Conservation (phyloP, 1,140 invertebrate species). For the Nephotettix cincticeps region DNA sequence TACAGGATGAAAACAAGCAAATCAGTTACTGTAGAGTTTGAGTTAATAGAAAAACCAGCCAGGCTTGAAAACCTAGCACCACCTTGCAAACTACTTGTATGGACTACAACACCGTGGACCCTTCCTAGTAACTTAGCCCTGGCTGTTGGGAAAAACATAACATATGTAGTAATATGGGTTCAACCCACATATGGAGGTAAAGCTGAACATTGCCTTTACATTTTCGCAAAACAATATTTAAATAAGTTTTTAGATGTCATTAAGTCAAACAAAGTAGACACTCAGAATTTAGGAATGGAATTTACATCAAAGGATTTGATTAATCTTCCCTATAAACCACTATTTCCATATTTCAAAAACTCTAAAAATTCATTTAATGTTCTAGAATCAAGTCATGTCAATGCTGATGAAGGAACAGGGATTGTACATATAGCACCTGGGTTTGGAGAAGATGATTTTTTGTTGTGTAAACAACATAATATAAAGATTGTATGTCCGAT, state of each 20-base stretch:
- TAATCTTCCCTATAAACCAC: constrained; percentile 10
- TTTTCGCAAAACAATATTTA: background rate
- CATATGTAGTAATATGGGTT: constrained; percentile 61
- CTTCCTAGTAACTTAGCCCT: constrained; percentile 93
- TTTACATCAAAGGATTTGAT: background rate
- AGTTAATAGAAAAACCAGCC: background rate
- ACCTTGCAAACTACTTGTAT: constrained; percentile 70
- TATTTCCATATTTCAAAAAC: constrained; percentile 46
- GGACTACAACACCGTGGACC: constrained; percentile 99
- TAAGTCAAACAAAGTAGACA: background rate
- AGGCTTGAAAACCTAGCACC: constrained; percentile 90
- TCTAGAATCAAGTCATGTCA: constrained; percentile 89
- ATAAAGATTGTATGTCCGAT: constrained; percentile 83
- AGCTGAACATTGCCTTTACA: background rate
- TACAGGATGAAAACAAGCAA: constrained; percentile 4
- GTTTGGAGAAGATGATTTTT: constrained; percentile 96
- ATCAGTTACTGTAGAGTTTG: constrained; percentile 6
- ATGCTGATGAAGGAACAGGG: constrained; percentile 94
- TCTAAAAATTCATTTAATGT: constrained; percentile 71
- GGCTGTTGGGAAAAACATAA: constrained; percentile 88
- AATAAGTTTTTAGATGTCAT: background rate
- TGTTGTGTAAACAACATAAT: constrained; percentile 77
- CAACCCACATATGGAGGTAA: background rate
- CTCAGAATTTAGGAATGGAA: constrained; percentile 58
- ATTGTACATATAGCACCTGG: constrained; percentile 98